Conservation (phyloP, 2,113 vertebrate species). For the Ariopsis seemanni region DNA sequence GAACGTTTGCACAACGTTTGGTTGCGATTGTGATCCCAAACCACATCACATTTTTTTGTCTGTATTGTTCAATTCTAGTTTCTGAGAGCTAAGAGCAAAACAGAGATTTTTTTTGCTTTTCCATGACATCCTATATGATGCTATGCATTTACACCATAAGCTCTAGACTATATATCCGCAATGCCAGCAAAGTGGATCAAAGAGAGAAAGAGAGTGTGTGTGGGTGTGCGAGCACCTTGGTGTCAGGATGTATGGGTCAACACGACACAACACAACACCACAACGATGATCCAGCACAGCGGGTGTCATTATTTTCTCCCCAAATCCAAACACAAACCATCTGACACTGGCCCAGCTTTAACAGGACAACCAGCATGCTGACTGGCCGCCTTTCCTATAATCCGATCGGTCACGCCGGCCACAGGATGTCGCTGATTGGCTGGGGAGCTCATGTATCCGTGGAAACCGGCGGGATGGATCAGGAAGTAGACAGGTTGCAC, state of each 20-base stretch:
- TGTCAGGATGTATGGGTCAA: constrained; percentile 24
- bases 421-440: constrained; percentile 48
- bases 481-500: constrained; percentile 57
- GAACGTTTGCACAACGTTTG: background rate
- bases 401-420: constrained; percentile 57
- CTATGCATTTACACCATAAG: background rate
- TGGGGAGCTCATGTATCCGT: constrained; percentile 53
- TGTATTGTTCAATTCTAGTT: background rate
- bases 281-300: constrained; percentile 16
- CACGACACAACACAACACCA: constrained; percentile 9
- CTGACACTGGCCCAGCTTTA: constrained; percentile 45
- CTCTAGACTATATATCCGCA: background rate
- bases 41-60: background rate
- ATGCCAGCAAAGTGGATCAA: background rate
- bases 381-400: constrained; percentile 56
- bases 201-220: background rate
- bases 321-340: constrained; percentile 50
- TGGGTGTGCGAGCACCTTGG: background rate
- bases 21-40: background rate
- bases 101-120: background rate
- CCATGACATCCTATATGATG: background rate
- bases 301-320: constrained; percentile 12
- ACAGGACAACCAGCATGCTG: constrained; percentile 46
- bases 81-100: background rate
- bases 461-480: constrained; percentile 58